Evolutionary conservation across 2,113 vertebrate species (phyloP).

Genomic region (Elachura formosa): DNA sequence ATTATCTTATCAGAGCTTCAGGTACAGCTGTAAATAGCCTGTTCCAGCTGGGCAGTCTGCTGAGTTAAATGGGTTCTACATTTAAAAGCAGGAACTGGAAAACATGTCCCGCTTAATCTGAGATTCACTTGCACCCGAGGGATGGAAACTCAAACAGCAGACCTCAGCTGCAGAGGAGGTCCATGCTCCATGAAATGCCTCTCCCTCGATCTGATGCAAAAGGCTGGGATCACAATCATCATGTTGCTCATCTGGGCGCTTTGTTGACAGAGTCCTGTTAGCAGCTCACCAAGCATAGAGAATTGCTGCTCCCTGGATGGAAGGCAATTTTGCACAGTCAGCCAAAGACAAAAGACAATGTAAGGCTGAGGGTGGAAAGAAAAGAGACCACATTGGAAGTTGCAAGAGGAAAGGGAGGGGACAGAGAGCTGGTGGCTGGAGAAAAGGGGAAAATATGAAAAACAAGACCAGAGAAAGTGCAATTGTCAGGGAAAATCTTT

Average conservation of each 20-base stretch:
- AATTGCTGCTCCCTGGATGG: neutral
- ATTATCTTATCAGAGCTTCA: slow-evolving; percentile 66
- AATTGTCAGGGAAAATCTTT: neutral
- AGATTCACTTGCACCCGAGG: neutral
- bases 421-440: neutral
- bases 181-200: accelerated
- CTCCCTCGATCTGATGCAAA: neutral
- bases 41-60: slow-evolving; percentile 41
- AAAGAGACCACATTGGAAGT: neutral
- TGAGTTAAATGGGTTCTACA: slow-evolving; percentile 53
- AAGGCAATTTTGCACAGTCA: neutral
- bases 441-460: neutral
- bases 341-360: neutral
- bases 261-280: neutral
- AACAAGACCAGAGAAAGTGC: neutral
- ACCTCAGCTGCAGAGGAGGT: neutral
- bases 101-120: slow-evolving; percentile 2
- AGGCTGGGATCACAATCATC: neutral
- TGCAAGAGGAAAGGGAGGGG: neutral
- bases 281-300: neutral
- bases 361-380: neutral
- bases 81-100: slow-evolving; percentile 43
- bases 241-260: accelerated
- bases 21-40: slow-evolving; percentile 53
- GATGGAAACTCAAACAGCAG: slow-evolving; percentile 28